Conservation (phyloP, 2,888 invertebrate genomes). For the Troides oblongomaculatus region DNA sequence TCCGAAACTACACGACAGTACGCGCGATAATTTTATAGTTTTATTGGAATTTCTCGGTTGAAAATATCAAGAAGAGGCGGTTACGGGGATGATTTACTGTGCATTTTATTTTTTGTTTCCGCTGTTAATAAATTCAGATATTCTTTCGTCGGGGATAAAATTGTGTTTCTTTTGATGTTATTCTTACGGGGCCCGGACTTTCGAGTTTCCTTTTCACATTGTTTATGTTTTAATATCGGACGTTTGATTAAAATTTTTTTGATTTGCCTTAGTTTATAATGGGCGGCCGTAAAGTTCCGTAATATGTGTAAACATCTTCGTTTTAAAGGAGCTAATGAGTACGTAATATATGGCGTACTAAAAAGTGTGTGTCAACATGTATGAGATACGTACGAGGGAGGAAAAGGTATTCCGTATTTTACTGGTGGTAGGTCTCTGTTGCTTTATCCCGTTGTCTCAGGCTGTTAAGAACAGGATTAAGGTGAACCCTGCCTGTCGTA, state of each 20-base stretch:
- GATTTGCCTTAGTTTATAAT: constrained; percentile 18
- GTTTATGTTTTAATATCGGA: constrained; percentile 31
- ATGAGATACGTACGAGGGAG: not conserved
- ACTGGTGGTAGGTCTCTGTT: too few species aligned
- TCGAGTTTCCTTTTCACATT: constrained; percentile 35
- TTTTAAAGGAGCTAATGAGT: constrained; percentile 9
- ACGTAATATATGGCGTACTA: not conserved
- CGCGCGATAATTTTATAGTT: constrained; percentile 73
- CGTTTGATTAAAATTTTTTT: constrained; percentile 20
- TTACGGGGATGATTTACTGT: constrained; percentile 61
- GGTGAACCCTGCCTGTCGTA: too few species aligned
- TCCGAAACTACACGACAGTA: constrained; percentile 56
- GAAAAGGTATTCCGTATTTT: too few species aligned
- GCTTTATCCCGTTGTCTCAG: too few species aligned
- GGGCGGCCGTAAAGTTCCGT: constrained; percentile 9
- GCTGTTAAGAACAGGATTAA: too few species aligned
- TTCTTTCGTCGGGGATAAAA: constrained; percentile 35
- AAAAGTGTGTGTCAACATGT: not conserved
- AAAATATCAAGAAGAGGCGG: constrained; percentile 66
- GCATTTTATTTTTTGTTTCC: constrained; percentile 70
- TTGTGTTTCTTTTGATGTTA: constrained; percentile 39
- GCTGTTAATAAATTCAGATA: constrained; percentile 53
- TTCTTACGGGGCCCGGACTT: constrained; percentile 32
- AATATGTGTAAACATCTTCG: constrained; percentile 20
- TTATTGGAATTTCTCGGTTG: constrained; percentile 60